Conservation (phyloP, 37 sponge, comb jelly and placozoan species). For the Corticium candelabrum region DNA sequence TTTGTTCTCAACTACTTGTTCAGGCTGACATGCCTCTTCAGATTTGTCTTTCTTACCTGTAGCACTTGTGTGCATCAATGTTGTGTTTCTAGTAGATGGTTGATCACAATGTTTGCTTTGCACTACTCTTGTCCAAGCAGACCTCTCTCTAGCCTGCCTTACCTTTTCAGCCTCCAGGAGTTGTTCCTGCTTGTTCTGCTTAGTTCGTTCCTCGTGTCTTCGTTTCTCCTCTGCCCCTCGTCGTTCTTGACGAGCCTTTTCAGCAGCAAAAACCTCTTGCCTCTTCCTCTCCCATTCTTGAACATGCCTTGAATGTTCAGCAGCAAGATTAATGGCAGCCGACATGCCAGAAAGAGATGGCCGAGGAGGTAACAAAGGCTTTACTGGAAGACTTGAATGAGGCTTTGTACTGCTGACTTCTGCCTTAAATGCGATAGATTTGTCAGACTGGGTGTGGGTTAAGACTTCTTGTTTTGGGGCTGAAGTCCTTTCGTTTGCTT, state of each 20-base stretch:
- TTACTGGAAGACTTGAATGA: too few relatives aligned
- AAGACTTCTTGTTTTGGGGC: too few relatives aligned
- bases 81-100: too few relatives aligned
- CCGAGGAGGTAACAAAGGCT: not conserved
- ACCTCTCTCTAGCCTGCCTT: not conserved
- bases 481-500: too few relatives aligned
- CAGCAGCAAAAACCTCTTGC: not conserved
- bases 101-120: too few relatives aligned
- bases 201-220: not conserved
- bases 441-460: too few relatives aligned
- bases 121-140: not conserved
- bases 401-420: not conserved
- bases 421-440: too few relatives aligned
- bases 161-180: not conserved
- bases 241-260: not conserved
- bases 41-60: too few relatives aligned
- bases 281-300: not conserved
- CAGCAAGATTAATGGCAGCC: not conserved
- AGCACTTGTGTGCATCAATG: too few relatives aligned
- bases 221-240: conserved; percentile 3
- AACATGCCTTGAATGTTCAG: too few relatives aligned
- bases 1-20: too few relatives aligned
- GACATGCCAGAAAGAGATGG: not conserved
- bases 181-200: not conserved
- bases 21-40: too few relatives aligned